These are phyloP conservation scores for Bradypus variegatus DNA, from an alignment of 2,797 vertebrate species.

Conservation along the genomic window DNA sequence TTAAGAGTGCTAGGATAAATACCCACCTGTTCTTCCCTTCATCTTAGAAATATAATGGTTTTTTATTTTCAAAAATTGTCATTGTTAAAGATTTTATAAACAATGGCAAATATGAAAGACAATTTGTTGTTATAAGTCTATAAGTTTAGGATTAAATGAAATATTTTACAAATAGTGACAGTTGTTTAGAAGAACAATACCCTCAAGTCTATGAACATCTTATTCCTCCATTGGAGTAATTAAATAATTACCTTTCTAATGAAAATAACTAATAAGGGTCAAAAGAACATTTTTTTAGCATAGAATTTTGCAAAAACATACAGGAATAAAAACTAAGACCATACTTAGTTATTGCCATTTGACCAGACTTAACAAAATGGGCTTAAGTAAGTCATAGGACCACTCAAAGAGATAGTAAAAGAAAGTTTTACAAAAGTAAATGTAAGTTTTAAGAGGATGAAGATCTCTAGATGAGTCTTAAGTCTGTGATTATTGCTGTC, in stretches of 20 bases:
- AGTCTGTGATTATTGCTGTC: background rate
- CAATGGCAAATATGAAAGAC: slow-evolving; percentile 18
- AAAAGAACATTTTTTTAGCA: slow-evolving; percentile 41
- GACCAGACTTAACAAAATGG: slow-evolving; percentile 6
- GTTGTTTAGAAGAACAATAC: slow-evolving; percentile 1
- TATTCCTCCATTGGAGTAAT: background rate
- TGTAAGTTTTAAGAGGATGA: background rate
- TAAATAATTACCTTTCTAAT: slow-evolving; percentile 12
- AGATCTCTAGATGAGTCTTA: background rate
- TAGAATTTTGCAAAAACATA: background rate
- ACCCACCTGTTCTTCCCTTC: slow-evolving; percentile 26
- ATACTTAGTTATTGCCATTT: slow-evolving; percentile 10
- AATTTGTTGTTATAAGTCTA: slow-evolving; percentile 10
- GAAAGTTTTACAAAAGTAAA: slow-evolving; percentile 12
- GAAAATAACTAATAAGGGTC: slow-evolving; percentile 24
- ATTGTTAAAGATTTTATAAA: slow-evolving; percentile 37
- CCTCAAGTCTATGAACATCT: slow-evolving; percentile 11
- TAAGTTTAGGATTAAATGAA: slow-evolving; percentile 3
- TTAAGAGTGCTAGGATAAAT: slow-evolving; percentile 3
- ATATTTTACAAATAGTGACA: slow-evolving; percentile 28
- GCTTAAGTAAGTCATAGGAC: background rate
- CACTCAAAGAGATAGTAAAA: slow-evolving; percentile 21
- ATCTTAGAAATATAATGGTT: slow-evolving; percentile 22
- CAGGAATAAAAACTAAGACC: slow-evolving; percentile 21
- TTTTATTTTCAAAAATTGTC: slow-evolving; percentile 38